Evolutionary conservation across 35 echinoderm and acorn worm genomes (phyloP).

Genomic region (Ophiothrix spiculata): DNA sequence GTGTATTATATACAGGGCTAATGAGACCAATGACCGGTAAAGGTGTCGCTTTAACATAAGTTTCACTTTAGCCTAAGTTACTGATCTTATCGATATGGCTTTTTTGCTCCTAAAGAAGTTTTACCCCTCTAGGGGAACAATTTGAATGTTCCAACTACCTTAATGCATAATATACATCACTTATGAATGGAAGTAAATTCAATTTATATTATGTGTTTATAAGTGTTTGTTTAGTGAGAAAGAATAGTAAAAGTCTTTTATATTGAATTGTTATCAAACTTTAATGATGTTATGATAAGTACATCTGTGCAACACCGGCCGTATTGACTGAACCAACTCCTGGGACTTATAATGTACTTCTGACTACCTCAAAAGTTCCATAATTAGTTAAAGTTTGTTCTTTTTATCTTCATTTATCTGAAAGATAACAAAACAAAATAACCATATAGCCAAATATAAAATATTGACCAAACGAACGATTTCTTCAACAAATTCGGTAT

Average conservation of each 20-base stretch:
- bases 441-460: too few relatives aligned
- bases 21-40: constrained; percentile 3
- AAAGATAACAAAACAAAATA: too few relatives aligned
- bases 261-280: not conserved
- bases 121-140: not conserved
- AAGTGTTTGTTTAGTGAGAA: constrained; percentile 6
- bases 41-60: not conserved
- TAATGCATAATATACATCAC: not conserved
- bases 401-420: too few relatives aligned
- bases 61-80: constrained; percentile 12
- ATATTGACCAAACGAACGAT: too few relatives aligned
- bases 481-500: too few relatives aligned
- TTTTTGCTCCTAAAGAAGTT: not conserved
- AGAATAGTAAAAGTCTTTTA: not conserved
- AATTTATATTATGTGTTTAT: constrained; percentile 8
- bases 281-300: constrained; percentile 1
- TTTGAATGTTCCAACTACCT: not conserved
- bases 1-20: not conserved
- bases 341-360: too few relatives aligned
- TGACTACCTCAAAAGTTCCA: too few relatives aligned
- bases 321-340: too few relatives aligned
- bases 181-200: constrained; percentile 3
- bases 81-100: not conserved
- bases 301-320: too few relatives aligned
- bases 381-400: too few relatives aligned